Conservation (phyloP, 2,113 vertebrate species). For the Campylomormyrus tamandua region DNA sequence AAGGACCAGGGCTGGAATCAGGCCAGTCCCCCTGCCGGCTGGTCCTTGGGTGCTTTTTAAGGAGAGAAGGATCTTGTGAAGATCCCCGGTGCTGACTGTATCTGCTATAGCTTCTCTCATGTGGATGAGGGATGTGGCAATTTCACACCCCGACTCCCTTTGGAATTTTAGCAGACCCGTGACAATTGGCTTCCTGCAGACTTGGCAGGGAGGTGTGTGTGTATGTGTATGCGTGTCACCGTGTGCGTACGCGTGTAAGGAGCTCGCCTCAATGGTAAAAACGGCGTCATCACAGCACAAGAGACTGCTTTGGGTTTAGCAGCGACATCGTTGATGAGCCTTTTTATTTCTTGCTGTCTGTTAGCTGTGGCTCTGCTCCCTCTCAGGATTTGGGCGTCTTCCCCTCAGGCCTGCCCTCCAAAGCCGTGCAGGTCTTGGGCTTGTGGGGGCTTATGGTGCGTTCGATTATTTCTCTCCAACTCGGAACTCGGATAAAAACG, state of each 20-base stretch:
- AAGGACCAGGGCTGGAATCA: not conserved
- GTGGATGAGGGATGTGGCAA: not conserved
- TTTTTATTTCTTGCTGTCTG: not conserved
- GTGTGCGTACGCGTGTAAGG: not conserved
- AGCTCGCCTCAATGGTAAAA: not conserved
- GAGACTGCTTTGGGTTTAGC: not conserved
- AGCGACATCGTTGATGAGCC: not conserved
- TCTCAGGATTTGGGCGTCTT: not conserved
- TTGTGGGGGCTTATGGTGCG: no score
- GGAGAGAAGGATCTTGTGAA: not conserved
- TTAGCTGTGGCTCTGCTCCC: not conserved
- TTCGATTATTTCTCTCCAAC: no score
- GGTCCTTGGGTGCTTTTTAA: not conserved
- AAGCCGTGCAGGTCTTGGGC: not conserved
- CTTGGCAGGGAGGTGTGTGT: not conserved
- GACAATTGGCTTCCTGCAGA: not conserved
- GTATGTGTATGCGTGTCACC: not conserved
- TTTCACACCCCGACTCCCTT: not conserved
- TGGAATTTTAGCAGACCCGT: not conserved
- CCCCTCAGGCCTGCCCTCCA: not conserved
- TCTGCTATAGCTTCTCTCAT: not conserved
- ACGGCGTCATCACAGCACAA: not conserved
- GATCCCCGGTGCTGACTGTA: not conserved
- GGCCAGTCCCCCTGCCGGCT: not conserved
- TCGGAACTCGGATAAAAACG: no score